Evolutionary conservation across 1,140 invertebrate genomes (phyloP), one percentile per base, ranked within the genome.

Genomic region (Lordiphosa mommai): DNA sequence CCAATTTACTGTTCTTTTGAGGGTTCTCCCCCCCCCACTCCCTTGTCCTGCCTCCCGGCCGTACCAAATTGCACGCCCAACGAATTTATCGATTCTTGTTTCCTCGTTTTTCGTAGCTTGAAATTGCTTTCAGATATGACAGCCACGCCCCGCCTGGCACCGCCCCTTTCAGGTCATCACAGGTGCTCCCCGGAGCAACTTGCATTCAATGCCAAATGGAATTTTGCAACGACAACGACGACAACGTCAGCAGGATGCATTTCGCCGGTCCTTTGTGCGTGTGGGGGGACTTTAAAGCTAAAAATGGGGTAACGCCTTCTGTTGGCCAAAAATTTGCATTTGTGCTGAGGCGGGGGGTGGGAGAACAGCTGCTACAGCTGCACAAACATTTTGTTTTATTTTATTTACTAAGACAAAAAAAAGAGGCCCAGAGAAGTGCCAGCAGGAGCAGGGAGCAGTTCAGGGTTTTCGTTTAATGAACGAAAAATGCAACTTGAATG

Each of bases 111-210:
- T 40, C 43, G 65, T 63, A 59, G 58, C 63, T 58, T 56, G 69
- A 84, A 84, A 84, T 85, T 85, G 79, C 79, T 82, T 82, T 84
- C 77, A 84, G 77, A 82, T 82, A 82, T 82, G 77, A 82, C 76
- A 82, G 71, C 57, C 77, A 61, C 66, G 55, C 50, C 66, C 56
- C 10, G n/a, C 29, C 13, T 32, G 44, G 56, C 29, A 38, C 76
- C 76, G 71, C 76, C 76, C 58, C 50, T 82, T 84, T 82, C 76
- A 76, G 76, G 77, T 82, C 58, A 61, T 46, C 37, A 33, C 50
- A 43, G 40, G 27, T 53, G 38, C 44, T 38, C 44, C 40, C 4
- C 38, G 34, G 37, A 43, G 41, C 58, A 34, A 34, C 58, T 68
- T 47, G 68, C 73, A 68, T 72, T 79, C 64, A 79, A 63, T 72